A percentile compares a stretch with the other conserved stretches of the same genome.
Conservation (phyloP, 2,888 invertebrate genomes). For the Caenorhabditis virilis region DNA sequence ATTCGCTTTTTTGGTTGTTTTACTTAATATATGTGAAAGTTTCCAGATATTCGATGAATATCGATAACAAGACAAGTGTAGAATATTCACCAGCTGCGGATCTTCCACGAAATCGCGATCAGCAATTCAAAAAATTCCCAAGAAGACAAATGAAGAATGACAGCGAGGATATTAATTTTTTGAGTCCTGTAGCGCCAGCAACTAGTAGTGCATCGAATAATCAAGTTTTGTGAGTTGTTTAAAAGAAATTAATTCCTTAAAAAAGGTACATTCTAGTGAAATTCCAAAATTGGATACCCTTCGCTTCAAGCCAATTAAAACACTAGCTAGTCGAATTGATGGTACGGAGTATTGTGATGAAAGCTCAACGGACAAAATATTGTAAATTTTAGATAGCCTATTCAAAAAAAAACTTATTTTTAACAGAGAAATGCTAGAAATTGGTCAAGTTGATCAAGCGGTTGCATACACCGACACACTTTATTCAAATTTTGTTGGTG, state of each 20-base stretch:
- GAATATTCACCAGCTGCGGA: slow-evolving; percentile 7
- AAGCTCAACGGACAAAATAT: slow-evolving; percentile 19
- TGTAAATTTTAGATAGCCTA: slow-evolving; percentile 4
- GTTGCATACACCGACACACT: slow-evolving; percentile 23
- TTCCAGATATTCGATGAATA: background rate
- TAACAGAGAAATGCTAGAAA: slow-evolving; percentile 33
- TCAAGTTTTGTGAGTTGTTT: too few species aligned
- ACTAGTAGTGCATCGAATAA: background rate
- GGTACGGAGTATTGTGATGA: slow-evolving; percentile 28
- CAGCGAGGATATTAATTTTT: slow-evolving; percentile 2
- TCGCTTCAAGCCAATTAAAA: slow-evolving; percentile 28
- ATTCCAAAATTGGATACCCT: slow-evolving; percentile 18
- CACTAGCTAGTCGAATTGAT: slow-evolving; percentile 20
- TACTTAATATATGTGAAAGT: too few species aligned
- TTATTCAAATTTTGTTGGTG: slow-evolving; percentile 26
- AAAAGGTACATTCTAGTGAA: slow-evolving; percentile 23
- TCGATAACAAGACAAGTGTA: background rate
- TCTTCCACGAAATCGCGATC: slow-evolving; percentile 6
- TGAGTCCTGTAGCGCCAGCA: slow-evolving; percentile 8
- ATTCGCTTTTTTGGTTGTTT: too few species aligned
- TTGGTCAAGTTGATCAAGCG: slow-evolving; percentile 34
- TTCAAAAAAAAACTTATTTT: background rate
- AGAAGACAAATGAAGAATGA: background rate
- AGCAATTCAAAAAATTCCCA: background rate
- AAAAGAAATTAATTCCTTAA: too few species aligned